Conservation (phyloP, 2,888 invertebrate species). For the Panopea generosa region DNA sequence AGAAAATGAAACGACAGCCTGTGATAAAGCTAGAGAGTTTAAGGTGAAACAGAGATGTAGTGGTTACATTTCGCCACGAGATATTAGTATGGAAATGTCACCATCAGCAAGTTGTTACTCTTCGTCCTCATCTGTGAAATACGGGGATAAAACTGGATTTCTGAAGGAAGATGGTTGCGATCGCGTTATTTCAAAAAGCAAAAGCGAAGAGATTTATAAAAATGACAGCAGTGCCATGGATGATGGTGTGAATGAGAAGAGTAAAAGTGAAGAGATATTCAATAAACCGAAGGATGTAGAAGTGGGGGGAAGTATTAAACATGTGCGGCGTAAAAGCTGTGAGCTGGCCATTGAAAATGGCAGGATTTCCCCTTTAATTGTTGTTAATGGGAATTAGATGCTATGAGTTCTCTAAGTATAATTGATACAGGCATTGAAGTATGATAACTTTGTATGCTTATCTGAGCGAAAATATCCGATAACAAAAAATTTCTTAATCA, state of each 20-base stretch:
- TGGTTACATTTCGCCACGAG: neutral
- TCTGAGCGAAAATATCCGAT: no score
- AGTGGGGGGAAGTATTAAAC: constrained; percentile 39
- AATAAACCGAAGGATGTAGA: constrained; percentile 41
- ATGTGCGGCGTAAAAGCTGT: constrained; percentile 72
- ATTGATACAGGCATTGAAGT: no score
- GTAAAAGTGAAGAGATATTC: constrained; percentile 67
- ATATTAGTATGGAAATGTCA: constrained; percentile 22
- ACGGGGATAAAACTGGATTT: constrained; percentile 5
- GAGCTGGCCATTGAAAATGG: constrained; percentile 77
- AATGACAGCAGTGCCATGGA: constrained; percentile 31
- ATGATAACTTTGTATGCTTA: no score
- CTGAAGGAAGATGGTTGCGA: neutral
- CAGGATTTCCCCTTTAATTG: constrained; percentile 67
- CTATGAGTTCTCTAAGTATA: no score
- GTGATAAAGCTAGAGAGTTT: constrained; percentile 3
- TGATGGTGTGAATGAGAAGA: constrained; percentile 49
- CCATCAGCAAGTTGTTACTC: constrained; percentile 33
- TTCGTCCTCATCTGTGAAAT: constrained; percentile 42
- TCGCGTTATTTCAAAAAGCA: constrained; percentile 38
- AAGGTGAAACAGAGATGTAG: constrained; percentile 15
- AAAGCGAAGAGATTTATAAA: constrained; percentile 50
- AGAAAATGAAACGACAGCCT: neutral
- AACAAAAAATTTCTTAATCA: no score
- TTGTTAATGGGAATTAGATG: neutral